Conservation (phyloP, 2,888 invertebrate species). For the Lampropteryx suffumata region DNA sequence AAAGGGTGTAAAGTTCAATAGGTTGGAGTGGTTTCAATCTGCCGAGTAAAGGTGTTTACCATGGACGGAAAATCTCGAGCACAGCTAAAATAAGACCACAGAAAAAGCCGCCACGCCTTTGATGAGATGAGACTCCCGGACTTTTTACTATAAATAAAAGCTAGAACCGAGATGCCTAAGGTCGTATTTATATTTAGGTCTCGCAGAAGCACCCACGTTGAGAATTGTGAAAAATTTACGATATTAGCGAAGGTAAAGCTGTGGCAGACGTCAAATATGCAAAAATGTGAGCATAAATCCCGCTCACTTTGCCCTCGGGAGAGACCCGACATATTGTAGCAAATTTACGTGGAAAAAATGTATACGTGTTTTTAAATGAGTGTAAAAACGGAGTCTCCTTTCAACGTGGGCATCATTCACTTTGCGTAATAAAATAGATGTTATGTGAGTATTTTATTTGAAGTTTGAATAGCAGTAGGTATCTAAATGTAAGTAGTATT, state of each 20-base stretch:
- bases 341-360: constrained; percentile 23
- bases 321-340: constrained; percentile 22
- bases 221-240: constrained; percentile 19
- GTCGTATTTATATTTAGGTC: constrained; percentile 3
- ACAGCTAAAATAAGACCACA: constrained; percentile 1
- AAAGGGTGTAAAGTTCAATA: constrained; percentile 9
- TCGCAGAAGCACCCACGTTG: background rate
- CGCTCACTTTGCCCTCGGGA: constrained; percentile 21
- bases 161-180: background rate
- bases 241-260: constrained; percentile 22
- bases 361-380: constrained; percentile 21
- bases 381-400: constrained; percentile 2
- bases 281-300: constrained; percentile 35
- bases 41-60: constrained; percentile 2
- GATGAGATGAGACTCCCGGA: constrained; percentile 1
- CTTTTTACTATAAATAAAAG: background rate
- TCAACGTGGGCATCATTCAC: constrained; percentile 1
- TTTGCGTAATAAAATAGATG: constrained; percentile 3
- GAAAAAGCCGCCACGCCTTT: background rate
- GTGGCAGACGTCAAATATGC: constrained; percentile 30
- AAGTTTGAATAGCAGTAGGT: too few species aligned
- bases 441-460: background rate
- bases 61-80: background rate
- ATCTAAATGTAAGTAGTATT: too few species aligned
- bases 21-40: constrained; percentile 10